Percentiles rank a stretch among this genome's conserved stretches.
Evolutionary conservation across 2,888 invertebrate species (phyloP).

Genomic region (Drosophila mulleri): DNA sequence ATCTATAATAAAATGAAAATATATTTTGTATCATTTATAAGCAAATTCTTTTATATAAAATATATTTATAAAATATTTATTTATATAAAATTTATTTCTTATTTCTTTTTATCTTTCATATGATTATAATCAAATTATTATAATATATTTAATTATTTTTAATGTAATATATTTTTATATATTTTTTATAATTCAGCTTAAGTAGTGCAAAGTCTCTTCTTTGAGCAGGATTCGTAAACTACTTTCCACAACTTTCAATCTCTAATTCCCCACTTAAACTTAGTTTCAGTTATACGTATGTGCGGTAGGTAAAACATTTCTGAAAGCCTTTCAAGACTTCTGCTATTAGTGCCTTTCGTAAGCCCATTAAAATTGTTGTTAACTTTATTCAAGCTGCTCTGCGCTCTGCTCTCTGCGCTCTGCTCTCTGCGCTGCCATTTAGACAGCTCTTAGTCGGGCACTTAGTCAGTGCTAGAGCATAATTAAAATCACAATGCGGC

Average conservation of each 20-base stretch:
- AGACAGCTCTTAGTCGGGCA: constrained; percentile 46
- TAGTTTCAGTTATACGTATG: background rate
- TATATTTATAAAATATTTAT: no score
- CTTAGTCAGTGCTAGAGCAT: constrained; percentile 59
- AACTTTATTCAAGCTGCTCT: constrained; percentile 38
- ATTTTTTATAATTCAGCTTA: background rate
- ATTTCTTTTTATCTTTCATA: no score
- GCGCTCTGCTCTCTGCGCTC: constrained; percentile 9
- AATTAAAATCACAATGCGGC: constrained; percentile 72
- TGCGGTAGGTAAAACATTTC: background rate
- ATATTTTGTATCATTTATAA: no score
- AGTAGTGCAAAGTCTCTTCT: no score
- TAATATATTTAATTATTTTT: no score
- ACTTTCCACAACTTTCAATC: background rate
- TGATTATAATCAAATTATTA: no score
- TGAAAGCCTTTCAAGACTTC: background rate
- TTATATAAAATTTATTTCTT: no score
- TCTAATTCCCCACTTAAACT: background rate
- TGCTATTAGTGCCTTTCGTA: constrained; percentile 2
- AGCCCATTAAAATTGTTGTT: constrained; percentile 12
- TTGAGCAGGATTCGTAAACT: background rate
- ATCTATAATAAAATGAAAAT: no score
- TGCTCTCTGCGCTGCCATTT: constrained; percentile 18
- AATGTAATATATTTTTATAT: no score
- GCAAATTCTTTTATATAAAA: no score